Evolutionary conservation across 2,797 vertebrate species (phyloP).

Genomic region (Perdix hodgsoniae): DNA sequence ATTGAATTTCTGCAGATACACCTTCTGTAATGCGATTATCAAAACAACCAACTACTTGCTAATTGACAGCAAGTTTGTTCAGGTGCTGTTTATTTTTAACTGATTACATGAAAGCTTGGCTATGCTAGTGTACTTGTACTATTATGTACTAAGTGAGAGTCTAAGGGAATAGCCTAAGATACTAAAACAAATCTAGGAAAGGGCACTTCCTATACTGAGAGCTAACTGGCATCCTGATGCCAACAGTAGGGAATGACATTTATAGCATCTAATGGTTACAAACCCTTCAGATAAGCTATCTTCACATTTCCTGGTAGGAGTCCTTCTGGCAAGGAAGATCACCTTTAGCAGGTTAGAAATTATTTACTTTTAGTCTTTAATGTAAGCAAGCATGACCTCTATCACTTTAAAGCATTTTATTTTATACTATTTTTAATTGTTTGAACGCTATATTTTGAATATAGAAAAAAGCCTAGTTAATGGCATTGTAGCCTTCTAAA

Average conservation of each 20-base stretch:
- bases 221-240: not conserved
- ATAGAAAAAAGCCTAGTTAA: not conserved
- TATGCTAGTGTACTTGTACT: not conserved
- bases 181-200: constrained; percentile 45
- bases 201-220: not conserved
- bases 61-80: constrained; percentile 70
- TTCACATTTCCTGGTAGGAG: constrained; percentile 19
- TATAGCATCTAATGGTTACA: constrained; percentile 14
- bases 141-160: not conserved
- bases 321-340: constrained; percentile 14
- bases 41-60: constrained; percentile 74
- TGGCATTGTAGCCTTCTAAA: not conserved
- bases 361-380: not conserved
- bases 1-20: constrained; percentile 71
- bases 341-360: not conserved
- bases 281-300: not conserved
- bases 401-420: not conserved
- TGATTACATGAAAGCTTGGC: constrained; percentile 59
- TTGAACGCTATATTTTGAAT: not conserved
- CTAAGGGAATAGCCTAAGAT: not conserved
- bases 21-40: constrained; percentile 70
- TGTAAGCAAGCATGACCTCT: not conserved
- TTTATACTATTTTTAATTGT: not conserved
- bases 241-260: constrained; percentile 36
- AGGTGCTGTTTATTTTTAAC: constrained; percentile 76